Percentiles rank a stretch among this genome's conserved stretches.
phyloP scores from a whole-genome alignment of 2,888 invertebrate genomes.

The Chromoteleia sp. region DNA sequence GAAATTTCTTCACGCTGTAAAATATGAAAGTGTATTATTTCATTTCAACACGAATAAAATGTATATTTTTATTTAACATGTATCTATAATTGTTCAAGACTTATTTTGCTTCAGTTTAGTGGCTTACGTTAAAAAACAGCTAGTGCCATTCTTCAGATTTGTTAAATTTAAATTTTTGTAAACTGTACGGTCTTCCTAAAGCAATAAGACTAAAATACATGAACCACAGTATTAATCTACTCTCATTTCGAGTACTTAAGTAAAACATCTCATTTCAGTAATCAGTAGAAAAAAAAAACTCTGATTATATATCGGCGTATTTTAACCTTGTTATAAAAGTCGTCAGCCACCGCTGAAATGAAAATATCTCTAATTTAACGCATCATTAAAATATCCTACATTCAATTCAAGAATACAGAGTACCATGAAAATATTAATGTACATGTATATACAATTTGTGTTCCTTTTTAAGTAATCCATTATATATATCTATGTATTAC shows the following conservation, averaged over 20 bases:
- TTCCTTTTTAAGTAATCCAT: slow-evolving; percentile 49
- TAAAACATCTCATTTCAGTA: slow-evolving; percentile 20
- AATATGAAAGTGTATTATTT: slow-evolving; percentile 29
- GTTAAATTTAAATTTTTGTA: slow-evolving; percentile 3
- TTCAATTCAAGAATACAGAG: slow-evolving; percentile 23
- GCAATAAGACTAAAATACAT: slow-evolving; percentile 10
- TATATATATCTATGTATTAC: slow-evolving; percentile 28
- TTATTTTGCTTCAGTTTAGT: slow-evolving; percentile 10
- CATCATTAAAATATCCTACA: slow-evolving; percentile 25
- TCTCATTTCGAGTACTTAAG: slow-evolving; percentile 11
- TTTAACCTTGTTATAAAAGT: slow-evolving; percentile 4
- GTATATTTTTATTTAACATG: slow-evolving; percentile 49
- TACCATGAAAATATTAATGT: slow-evolving; percentile 34
- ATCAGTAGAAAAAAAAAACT: slow-evolving; percentile 1
- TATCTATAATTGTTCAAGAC: slow-evolving; percentile 37
- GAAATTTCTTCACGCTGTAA: slow-evolving; percentile 23
- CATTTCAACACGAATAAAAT: slow-evolving; percentile 36
- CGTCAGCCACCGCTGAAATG: slow-evolving; percentile 19
- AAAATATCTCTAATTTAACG: slow-evolving; percentile 22
- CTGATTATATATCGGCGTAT: slow-evolving; percentile 11
- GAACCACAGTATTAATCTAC: slow-evolving; percentile 31
- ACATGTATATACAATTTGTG: slow-evolving; percentile 58
- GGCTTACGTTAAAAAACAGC: slow-evolving; percentile 19
- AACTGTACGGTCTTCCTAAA: slow-evolving; percentile 9
- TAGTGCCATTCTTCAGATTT: slow-evolving; percentile 39